Conservation (phyloP, 2,113 vertebrate species). For the Protobothrops flavoviridis region DNA sequence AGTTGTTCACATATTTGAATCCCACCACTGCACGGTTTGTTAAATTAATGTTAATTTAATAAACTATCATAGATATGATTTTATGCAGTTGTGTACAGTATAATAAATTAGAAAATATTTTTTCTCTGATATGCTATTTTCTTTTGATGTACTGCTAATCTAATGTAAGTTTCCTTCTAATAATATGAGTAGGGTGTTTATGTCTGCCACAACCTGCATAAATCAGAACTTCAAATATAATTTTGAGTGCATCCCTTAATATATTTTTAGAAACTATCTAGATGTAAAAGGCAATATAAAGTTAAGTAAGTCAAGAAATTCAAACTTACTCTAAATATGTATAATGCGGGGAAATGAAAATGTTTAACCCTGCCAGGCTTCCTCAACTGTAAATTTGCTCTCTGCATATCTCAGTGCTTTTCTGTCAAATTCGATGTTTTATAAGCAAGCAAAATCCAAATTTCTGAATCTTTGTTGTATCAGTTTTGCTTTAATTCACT, state of each 20-base stretch:
- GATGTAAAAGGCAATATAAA: accelerated
- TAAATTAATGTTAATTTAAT: neutral
- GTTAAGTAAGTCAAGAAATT: neutral
- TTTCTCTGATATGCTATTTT: neutral
- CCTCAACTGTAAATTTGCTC: neutral
- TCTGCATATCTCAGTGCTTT: neutral
- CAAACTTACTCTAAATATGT: neutral
- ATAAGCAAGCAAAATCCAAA: neutral
- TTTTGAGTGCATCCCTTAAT: neutral
- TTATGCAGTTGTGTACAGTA: neutral
- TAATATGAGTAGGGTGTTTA: neutral
- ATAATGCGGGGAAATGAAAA: neutral
- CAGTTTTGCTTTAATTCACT: neutral
- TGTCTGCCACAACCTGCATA: neutral
- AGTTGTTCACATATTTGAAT: no score
- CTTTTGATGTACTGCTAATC: neutral
- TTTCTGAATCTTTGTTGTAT: neutral
- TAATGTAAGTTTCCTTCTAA: neutral
- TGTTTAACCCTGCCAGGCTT: neutral
- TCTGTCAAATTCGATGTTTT: neutral
- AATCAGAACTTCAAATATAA: neutral
- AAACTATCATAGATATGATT: neutral
- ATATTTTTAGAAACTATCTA: neutral
- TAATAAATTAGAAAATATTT: neutral
- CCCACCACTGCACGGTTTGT: neutral